A percentile compares a stretch with the other conserved stretches of the same genome.
Conservation (phyloP, 2,888 invertebrate genomes). For the Microdon myrmicae region DNA sequence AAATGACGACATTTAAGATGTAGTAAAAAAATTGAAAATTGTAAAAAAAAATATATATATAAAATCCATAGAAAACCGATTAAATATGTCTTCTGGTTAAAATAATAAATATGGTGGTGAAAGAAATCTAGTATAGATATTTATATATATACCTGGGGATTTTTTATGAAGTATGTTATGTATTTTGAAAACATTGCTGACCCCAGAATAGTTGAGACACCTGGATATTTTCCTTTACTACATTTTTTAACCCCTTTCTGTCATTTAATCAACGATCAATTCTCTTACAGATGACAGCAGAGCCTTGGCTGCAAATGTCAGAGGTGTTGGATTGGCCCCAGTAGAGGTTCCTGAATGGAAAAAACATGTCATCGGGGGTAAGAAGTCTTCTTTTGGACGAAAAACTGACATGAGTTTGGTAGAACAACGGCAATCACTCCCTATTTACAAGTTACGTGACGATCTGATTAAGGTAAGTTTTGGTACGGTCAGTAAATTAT, state of each 20-base stretch:
- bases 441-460: conserved; percentile 95
- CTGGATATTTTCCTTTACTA: neutral
- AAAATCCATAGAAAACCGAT: no score
- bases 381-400: conserved; percentile 97
- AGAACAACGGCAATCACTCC: conserved; percentile 95
- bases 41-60: no score
- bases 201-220: neutral
- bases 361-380: conserved; percentile 96
- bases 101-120: no score
- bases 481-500: neutral
- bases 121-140: no score
- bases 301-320: conserved; percentile 79
- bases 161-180: neutral
- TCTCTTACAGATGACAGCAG: conserved; percentile 71
- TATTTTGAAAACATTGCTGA: neutral
- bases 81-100: no score
- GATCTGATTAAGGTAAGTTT: conserved; percentile 83
- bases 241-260: conserved; percentile 12
- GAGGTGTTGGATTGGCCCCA: conserved; percentile 84
- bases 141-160: no score
- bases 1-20: no score
- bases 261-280: conserved; percentile 10
- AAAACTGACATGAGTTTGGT: conserved; percentile 93
- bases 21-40: no score
- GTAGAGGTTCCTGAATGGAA: conserved; percentile 99